Conservation (phyloP, 2,113 vertebrate species). For the Sylvicapra grimmia region DNA sequence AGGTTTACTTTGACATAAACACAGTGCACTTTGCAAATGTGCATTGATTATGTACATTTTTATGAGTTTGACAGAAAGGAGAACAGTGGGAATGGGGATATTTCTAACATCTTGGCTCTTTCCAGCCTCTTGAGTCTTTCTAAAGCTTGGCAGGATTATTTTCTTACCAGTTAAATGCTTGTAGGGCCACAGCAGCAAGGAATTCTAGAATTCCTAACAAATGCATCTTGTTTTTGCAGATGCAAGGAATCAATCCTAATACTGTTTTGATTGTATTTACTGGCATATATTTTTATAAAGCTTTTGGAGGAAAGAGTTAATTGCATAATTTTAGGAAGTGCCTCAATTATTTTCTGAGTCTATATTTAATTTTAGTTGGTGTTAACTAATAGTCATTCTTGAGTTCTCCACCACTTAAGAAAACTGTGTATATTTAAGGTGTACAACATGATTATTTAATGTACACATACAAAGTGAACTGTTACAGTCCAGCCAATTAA, state of each 20-base stretch:
- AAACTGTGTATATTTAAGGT: background rate
- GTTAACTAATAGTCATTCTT: background rate
- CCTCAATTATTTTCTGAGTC: constrained; percentile 34
- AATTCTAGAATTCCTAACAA: constrained; percentile 51
- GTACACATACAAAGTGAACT: background rate
- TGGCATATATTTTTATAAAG: constrained; percentile 37
- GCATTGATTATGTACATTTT: constrained; percentile 31
- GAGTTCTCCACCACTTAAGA: background rate
- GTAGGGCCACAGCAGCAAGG: background rate
- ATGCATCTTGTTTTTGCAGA: constrained; percentile 58
- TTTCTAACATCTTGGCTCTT: constrained; percentile 48
- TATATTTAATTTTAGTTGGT: constrained; percentile 30
- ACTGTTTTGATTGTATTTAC: constrained; percentile 59
- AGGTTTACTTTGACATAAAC: constrained; percentile 36
- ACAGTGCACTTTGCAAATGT: constrained; percentile 36
- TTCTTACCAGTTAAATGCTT: constrained; percentile 52
- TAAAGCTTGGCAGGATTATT: constrained; percentile 45
- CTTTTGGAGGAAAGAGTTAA: constrained; percentile 15
- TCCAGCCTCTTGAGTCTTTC: constrained; percentile 23
- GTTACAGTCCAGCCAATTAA: background rate
- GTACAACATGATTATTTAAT: background rate
- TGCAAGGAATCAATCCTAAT: constrained; percentile 54
- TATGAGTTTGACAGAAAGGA: constrained; percentile 41
- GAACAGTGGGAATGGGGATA: constrained; percentile 19
- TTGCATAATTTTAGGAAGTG: constrained; percentile 35